Evolutionary conservation across 2,888 invertebrate species (phyloP).

Genomic region (Polymixis flavicincta): DNA sequence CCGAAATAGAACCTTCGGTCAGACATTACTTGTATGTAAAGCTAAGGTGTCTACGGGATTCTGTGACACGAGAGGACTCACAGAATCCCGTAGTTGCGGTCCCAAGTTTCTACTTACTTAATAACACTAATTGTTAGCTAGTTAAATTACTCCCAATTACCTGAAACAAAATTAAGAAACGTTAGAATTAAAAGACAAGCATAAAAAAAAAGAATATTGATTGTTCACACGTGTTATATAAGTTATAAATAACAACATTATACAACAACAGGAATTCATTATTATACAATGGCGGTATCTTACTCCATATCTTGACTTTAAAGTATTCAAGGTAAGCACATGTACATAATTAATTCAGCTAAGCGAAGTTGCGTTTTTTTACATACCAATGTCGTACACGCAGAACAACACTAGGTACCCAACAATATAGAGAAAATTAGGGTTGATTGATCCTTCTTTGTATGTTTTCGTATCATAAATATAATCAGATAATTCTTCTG

Average conservation of each 20-base stretch:
- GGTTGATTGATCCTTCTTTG: constrained; percentile 29
- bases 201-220: constrained; percentile 13
- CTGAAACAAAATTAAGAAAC: constrained; percentile 71
- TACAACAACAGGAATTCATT: constrained; percentile 37
- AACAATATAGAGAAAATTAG: constrained; percentile 23
- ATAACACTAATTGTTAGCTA: constrained; percentile 54
- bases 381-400: constrained; percentile 17
- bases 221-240: constrained; percentile 12
- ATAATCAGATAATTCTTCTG: constrained; percentile 71
- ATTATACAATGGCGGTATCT: constrained; percentile 45
- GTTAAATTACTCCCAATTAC: constrained; percentile 67
- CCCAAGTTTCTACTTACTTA: constrained; percentile 41
- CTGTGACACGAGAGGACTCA: neutral
- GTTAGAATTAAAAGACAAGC: constrained; percentile 31
- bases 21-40: neutral
- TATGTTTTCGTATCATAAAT: constrained; percentile 63
- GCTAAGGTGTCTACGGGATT: neutral
- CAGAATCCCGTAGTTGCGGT: neutral
- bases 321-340: constrained; percentile 56
- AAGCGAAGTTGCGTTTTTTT: constrained; percentile 30
- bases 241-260: constrained; percentile 36
- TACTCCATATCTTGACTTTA: constrained; percentile 40
- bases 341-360: constrained; percentile 28
- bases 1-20: neutral
- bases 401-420: constrained; percentile 12